A percentile compares a stretch with the other conserved stretches of the same genome.
phyloP scores from a whole-genome alignment of 2,888 invertebrate genomes.

The Craniophora ligustri region DNA sequence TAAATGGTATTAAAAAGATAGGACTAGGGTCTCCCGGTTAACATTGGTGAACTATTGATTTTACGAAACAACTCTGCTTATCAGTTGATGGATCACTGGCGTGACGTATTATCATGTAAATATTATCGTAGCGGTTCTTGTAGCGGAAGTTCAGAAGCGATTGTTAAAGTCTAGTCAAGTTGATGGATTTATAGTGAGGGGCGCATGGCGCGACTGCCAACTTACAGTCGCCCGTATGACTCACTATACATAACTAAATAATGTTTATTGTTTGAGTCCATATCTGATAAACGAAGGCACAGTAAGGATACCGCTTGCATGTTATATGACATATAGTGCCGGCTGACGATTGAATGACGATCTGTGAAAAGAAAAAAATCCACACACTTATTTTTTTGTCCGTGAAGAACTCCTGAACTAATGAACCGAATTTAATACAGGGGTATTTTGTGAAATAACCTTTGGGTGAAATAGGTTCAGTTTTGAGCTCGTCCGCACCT shows the following conservation, averaged over 20 bases:
- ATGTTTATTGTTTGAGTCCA: slow-evolving; percentile 22
- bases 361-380: too few species aligned
- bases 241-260: background rate
- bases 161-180: slow-evolving; percentile 64
- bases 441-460: too few species aligned
- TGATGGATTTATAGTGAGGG: slow-evolving; percentile 72
- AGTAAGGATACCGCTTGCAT: background rate
- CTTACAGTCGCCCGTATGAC: slow-evolving; percentile 46
- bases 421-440: too few species aligned
- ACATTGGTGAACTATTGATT: background rate
- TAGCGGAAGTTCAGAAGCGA: slow-evolving; percentile 58
- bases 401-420: too few species aligned
- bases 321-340: too few species aligned
- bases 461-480: too few species aligned
- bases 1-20: too few species aligned
- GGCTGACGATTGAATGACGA: too few species aligned
- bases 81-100: background rate
- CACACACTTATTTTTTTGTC: too few species aligned
- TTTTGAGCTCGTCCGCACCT: too few species aligned
- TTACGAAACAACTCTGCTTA: background rate
- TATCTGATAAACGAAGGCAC: slow-evolving; percentile 29
- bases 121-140: slow-evolving; percentile 24
- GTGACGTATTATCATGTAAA: slow-evolving; percentile 29
- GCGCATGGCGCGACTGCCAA: slow-evolving; percentile 60
- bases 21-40: background rate